Evolutionary conservation across 2,888 invertebrate species (phyloP).

Genomic region (Imbricaverruca yamaguchii): DNA sequence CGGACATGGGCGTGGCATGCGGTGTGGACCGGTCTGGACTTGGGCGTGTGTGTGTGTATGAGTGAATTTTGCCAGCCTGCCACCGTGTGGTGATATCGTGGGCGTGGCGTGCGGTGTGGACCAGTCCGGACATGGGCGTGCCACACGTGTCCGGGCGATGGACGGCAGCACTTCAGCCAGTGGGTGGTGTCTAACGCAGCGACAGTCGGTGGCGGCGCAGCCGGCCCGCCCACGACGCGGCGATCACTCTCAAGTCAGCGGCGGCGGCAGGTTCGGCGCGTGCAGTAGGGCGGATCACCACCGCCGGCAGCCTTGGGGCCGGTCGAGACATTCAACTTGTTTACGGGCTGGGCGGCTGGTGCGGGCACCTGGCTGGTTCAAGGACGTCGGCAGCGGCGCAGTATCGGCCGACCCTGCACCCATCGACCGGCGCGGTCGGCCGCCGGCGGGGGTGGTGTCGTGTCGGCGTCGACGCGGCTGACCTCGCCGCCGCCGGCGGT

Average conservation of each 20-base stretch:
- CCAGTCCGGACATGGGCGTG: too few relatives aligned
- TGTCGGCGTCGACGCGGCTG: too few relatives aligned
- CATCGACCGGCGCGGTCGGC: background rate
- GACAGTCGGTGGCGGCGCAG: background rate
- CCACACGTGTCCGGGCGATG: too few relatives aligned
- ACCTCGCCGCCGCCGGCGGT: background rate
- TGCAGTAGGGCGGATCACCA: background rate
- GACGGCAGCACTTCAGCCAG: background rate
- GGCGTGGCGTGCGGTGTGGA: too few relatives aligned
- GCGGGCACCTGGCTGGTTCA: background rate
- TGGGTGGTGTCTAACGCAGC: background rate
- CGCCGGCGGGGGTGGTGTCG: slow-evolving; percentile 1
- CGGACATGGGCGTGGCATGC: too few relatives aligned
- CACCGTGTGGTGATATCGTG: too few relatives aligned
- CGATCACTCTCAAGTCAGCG: background rate
- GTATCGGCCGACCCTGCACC: background rate
- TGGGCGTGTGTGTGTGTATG: too few relatives aligned
- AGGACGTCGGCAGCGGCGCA: background rate
- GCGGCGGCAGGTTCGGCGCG: background rate
- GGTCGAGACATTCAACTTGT: background rate
- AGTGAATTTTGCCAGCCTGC: too few relatives aligned
- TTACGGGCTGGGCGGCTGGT: background rate
- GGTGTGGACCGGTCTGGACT: too few relatives aligned
- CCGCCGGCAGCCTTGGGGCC: background rate
- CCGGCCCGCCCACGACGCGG: background rate